Conservation (phyloP, 1,140 invertebrate species). For the Penaeus japonicus region DNA sequence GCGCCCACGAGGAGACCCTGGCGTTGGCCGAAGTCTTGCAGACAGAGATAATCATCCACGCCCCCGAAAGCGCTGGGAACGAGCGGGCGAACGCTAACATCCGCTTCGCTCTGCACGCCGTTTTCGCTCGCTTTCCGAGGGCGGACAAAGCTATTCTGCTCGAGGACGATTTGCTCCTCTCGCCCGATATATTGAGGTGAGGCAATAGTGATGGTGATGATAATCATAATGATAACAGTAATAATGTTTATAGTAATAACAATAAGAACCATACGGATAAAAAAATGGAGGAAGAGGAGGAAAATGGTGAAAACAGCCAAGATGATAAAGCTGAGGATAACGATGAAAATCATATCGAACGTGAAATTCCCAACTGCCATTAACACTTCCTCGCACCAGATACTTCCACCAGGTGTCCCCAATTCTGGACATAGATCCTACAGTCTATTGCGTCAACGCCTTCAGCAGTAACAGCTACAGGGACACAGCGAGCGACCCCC, state of each 20-base stretch:
- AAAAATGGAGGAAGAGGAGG: too few species aligned
- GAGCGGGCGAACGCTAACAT: slow-evolving; percentile 44
- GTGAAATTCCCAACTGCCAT: too few species aligned
- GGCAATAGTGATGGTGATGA: background rate
- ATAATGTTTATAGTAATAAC: too few species aligned
- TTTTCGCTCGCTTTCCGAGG: slow-evolving; percentile 7
- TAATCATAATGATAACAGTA: too few species aligned
- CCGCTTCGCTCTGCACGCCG: slow-evolving; percentile 23
- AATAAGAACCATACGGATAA: too few species aligned
- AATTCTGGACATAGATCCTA: slow-evolving; percentile 32
- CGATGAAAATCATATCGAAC: too few species aligned
- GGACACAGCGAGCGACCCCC: slow-evolving; percentile 30
- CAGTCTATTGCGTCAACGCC: slow-evolving; percentile 35
- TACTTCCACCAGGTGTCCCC: slow-evolving; percentile 37
- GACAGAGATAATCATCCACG: background rate
- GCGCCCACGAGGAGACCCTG: slow-evolving; percentile 35
- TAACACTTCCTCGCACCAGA: background rate
- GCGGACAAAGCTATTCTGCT: slow-evolving; percentile 37
- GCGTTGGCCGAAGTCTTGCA: slow-evolving; percentile 29
- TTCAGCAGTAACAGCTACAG: slow-evolving; percentile 41
- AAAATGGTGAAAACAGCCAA: too few species aligned
- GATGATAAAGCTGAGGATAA: too few species aligned
- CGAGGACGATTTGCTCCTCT: slow-evolving; percentile 37
- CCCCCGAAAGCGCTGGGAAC: background rate
- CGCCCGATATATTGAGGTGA: slow-evolving; percentile 40